Percentiles rank a stretch among this genome's conserved stretches.
phyloP scores from a whole-genome alignment of 2,888 invertebrate species.

The Nemoura dubitans region DNA sequence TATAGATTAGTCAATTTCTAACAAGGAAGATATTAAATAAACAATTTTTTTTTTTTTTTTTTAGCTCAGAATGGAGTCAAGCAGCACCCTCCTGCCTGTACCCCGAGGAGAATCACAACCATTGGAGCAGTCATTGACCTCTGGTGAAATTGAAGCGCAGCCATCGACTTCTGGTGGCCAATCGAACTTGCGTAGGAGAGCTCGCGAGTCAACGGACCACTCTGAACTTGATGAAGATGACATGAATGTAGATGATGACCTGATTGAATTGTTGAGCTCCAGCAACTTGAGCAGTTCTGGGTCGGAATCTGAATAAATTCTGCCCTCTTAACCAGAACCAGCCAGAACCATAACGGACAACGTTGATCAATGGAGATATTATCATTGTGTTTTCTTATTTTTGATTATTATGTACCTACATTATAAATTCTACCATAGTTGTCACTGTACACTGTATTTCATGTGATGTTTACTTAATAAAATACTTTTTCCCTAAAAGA shows the following conservation, averaged over 20 bases:
- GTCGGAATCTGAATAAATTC: neutral
- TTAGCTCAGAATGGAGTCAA: neutral
- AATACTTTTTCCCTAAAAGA: no score
- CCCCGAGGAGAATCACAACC: neutral
- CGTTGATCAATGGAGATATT: neutral
- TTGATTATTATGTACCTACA: no score
- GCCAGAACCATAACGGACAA: neutral
- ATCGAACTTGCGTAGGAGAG: neutral
- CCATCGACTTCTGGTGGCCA: neutral
- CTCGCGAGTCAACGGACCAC: no score
- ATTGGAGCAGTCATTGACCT: neutral
- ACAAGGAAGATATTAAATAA: neutral
- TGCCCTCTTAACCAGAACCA: neutral
- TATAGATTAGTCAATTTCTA: neutral
- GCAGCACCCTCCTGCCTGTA: constrained; percentile 1
- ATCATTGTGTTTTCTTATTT: no score
- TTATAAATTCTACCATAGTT: no score
- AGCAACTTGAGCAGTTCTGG: neutral
- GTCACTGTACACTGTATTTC: no score
- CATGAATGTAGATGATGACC: neutral
- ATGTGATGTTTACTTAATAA: no score
- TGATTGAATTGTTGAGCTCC: neutral
- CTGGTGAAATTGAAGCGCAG: constrained; percentile 4
- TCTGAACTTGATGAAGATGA: constrained; percentile 4
- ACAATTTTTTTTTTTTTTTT: neutral